phyloP scores from a whole-genome alignment of 2,888 invertebrate genomes.

The Hemithea aestivaria region DNA sequence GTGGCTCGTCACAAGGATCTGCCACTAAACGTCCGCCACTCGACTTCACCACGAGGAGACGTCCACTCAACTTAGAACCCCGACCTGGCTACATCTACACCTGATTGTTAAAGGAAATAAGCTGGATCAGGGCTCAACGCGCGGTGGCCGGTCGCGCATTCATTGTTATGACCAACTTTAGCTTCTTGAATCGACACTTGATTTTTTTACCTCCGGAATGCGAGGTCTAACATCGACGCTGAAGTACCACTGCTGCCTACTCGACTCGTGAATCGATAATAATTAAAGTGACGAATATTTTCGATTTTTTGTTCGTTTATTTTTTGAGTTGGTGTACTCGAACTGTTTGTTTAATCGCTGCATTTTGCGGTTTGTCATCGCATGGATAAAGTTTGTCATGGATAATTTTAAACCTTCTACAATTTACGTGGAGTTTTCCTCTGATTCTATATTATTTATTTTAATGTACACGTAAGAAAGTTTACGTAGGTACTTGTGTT shows the following conservation, averaged over 20 bases:
- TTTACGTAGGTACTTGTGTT: no score
- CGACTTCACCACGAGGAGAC: slow-evolving; percentile 20
- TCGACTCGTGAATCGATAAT: slow-evolving; percentile 30
- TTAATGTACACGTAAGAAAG: no score
- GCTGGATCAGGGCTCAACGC: slow-evolving; percentile 42
- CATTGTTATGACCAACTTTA: slow-evolving; percentile 51
- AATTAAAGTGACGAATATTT: slow-evolving; percentile 26
- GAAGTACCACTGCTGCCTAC: slow-evolving; percentile 39
- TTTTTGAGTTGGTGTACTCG: slow-evolving; percentile 10
- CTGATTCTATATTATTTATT: no score
- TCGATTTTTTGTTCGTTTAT: slow-evolving; percentile 15
- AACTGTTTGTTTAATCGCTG: slow-evolving; percentile 15
- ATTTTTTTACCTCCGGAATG: slow-evolving; percentile 63
- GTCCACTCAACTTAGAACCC: slow-evolving; percentile 42
- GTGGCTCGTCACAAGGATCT: slow-evolving; percentile 28
- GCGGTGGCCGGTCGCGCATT: slow-evolving; percentile 35
- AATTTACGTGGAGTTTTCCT: no score
- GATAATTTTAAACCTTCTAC: no score
- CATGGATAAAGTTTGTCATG: slow-evolving; percentile 6
- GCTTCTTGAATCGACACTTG: slow-evolving; percentile 63
- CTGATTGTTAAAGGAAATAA: slow-evolving; percentile 38
- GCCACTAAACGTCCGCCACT: slow-evolving; percentile 25
- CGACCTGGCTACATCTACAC: slow-evolving; percentile 28
- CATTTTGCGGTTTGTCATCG: slow-evolving; percentile 18
- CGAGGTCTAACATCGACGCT: slow-evolving; percentile 31